Conservation (phyloP, 1,140 invertebrate species). For the Batillaria attramentaria region DNA sequence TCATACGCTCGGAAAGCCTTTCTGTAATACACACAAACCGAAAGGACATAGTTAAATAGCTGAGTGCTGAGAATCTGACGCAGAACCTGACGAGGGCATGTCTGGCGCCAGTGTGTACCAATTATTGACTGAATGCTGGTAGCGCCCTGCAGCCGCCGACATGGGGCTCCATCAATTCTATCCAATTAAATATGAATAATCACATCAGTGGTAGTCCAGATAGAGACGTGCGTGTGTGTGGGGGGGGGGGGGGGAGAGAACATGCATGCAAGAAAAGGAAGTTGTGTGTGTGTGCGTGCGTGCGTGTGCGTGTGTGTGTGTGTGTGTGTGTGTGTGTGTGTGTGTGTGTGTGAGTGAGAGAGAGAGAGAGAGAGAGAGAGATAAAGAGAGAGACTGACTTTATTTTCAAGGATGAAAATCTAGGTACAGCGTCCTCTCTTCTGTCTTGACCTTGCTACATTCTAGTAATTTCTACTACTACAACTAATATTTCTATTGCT, state of each 20-base stretch:
- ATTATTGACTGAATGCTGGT: too few relatives aligned
- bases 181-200: not conserved
- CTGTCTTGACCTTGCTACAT: not conserved
- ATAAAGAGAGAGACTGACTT: not conserved
- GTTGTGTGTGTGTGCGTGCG: not conserved
- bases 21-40: conserved; percentile 73
- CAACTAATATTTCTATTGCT: not conserved
- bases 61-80: too few relatives aligned
- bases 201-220: not conserved
- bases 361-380: not conserved
- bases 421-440: not conserved
- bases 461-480: not conserved
- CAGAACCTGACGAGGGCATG: too few relatives aligned
- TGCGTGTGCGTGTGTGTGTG: not conserved
- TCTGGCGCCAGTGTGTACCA: too few relatives aligned
- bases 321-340: not conserved
- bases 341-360: not conserved
- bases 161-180: not conserved
- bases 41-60: not conserved
- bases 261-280: not conserved
- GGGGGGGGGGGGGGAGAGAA: not conserved
- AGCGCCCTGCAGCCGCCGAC: too few relatives aligned
- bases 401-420: not conserved
- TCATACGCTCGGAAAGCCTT: conserved; percentile 92
- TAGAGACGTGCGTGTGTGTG: not conserved